A percentile compares a stretch with the other conserved stretches of the same genome.
phyloP scores from a whole-genome alignment of 2,113 vertebrate species.

The Sinocyclocheilus anophthalmus region DNA sequence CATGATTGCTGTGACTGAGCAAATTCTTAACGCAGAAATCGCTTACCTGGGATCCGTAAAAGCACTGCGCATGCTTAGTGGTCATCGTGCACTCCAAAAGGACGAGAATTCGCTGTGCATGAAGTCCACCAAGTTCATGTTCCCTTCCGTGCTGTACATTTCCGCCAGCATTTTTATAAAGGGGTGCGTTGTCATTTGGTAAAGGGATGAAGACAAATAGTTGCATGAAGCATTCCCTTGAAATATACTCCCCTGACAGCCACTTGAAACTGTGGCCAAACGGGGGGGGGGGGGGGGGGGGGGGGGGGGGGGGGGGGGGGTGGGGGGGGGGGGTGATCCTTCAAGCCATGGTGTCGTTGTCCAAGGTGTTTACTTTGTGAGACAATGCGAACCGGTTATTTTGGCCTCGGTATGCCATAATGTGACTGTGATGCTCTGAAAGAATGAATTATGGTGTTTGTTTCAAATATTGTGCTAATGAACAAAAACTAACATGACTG shows the following conservation, averaged over 20 bases:
- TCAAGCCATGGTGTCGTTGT: conserved; percentile 50
- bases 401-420: conserved; percentile 14
- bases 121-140: conserved; percentile 56
- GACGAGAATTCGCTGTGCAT: conserved; percentile 38
- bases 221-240: conserved; percentile 65
- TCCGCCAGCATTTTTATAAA: conserved; percentile 73
- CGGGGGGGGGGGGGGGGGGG: too few species aligned
- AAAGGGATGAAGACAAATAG: conserved; percentile 65
- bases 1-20: neutral
- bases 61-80: conserved; percentile 24
- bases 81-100: conserved; percentile 30
- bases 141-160: conserved; percentile 66
- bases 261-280: conserved; percentile 62
- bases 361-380: conserved; percentile 35
- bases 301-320: too few species aligned
- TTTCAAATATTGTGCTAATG: conserved; percentile 18
- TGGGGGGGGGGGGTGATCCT: too few species aligned
- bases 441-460: conserved; percentile 6
- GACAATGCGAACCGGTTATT: conserved; percentile 33
- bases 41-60: conserved; percentile 43
- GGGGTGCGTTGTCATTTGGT: conserved; percentile 74
- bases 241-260: conserved; percentile 60
- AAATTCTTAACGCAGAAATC: neutral
- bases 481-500: conserved; percentile 4
- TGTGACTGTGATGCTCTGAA: conserved; percentile 25